phyloP scores from a whole-genome alignment of 1,140 invertebrate genomes.

The Lysiphlebus fabarum region DNA sequence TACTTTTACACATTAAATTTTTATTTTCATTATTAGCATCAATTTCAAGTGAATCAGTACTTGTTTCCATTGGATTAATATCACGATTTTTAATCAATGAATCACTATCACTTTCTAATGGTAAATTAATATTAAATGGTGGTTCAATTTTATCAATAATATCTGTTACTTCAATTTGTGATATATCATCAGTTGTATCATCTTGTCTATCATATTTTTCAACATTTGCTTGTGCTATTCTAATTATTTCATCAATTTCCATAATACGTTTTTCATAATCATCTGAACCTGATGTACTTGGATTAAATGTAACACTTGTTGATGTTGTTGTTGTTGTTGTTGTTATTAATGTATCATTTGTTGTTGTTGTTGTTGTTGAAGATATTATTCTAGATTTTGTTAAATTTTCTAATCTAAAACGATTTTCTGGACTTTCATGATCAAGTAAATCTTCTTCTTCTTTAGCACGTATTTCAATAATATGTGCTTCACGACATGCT shows the following conservation, averaged over 20 bases:
- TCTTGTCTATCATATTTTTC: slow-evolving; percentile 61
- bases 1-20: slow-evolving; percentile 45
- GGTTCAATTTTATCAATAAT: slow-evolving; percentile 36
- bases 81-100: neutral
- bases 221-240: slow-evolving; percentile 68
- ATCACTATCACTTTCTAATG: slow-evolving; percentile 38
- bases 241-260: slow-evolving; percentile 73
- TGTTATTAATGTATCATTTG: slow-evolving; percentile 41
- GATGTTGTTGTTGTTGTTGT: slow-evolving; percentile 56
- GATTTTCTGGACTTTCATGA: slow-evolving; percentile 67
- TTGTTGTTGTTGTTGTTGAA: slow-evolving; percentile 24
- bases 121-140: slow-evolving; percentile 10
- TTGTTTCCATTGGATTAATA: slow-evolving; percentile 58
- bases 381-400: slow-evolving; percentile 32
- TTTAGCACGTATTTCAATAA: slow-evolving; percentile 77
- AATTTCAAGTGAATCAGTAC: slow-evolving; percentile 63
- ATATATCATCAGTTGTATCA: slow-evolving; percentile 54
- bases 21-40: slow-evolving; percentile 45
- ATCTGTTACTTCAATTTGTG: slow-evolving; percentile 47
- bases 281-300: slow-evolving; percentile 61
- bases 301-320: slow-evolving; percentile 41
- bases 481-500: slow-evolving; percentile 78
- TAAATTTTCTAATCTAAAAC: slow-evolving; percentile 47
- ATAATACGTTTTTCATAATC: slow-evolving; percentile 71
- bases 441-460: slow-evolving; percentile 81